Evolutionary conservation across 2,888 invertebrate genomes (phyloP).

Genomic region (Microplitis manilae): DNA sequence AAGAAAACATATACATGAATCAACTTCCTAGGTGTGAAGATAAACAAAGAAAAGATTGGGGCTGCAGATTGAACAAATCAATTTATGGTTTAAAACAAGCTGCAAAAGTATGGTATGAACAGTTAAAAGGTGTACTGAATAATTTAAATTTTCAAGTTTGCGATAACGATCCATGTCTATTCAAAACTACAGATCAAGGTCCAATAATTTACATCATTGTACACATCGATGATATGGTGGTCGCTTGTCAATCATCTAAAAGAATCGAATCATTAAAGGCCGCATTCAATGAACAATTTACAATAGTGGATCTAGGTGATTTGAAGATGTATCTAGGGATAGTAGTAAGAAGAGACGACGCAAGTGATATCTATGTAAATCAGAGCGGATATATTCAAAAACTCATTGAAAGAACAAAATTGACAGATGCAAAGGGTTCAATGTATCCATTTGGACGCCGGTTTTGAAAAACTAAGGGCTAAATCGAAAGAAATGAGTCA

Average conservation of each 20-base stretch:
- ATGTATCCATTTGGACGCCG: slow-evolving; percentile 39
- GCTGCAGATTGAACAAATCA: slow-evolving; percentile 7
- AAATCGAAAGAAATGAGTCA: slow-evolving; percentile 5
- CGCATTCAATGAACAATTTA: slow-evolving; percentile 40
- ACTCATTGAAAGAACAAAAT: slow-evolving; percentile 35
- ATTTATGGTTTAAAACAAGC: slow-evolving; percentile 24
- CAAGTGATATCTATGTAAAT: slow-evolving; percentile 27
- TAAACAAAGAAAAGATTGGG: slow-evolving; percentile 5
- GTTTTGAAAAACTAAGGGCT: slow-evolving; percentile 27
- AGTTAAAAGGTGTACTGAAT: not conserved
- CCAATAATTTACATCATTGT: not conserved
- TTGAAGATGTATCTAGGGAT: slow-evolving; percentile 43
- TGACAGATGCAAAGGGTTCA: slow-evolving; percentile 45
- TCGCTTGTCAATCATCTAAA: not conserved
- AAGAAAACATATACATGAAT: slow-evolving; percentile 15
- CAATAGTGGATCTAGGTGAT: slow-evolving; percentile 43
- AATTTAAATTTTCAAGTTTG: slow-evolving; percentile 3
- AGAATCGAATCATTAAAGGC: not conserved
- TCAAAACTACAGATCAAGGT: not conserved
- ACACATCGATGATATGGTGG: slow-evolving; percentile 20
- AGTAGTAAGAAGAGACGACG: slow-evolving; percentile 31
- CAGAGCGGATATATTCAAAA: slow-evolving; percentile 43
- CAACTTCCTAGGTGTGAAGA: not conserved
- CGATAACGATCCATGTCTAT: slow-evolving; percentile 16
- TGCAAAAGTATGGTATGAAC: slow-evolving; percentile 22